Percentiles rank a stretch among this genome's conserved stretches.
Conservation (phyloP, 2,888 invertebrate genomes). For the Eucera pruinosa region DNA sequence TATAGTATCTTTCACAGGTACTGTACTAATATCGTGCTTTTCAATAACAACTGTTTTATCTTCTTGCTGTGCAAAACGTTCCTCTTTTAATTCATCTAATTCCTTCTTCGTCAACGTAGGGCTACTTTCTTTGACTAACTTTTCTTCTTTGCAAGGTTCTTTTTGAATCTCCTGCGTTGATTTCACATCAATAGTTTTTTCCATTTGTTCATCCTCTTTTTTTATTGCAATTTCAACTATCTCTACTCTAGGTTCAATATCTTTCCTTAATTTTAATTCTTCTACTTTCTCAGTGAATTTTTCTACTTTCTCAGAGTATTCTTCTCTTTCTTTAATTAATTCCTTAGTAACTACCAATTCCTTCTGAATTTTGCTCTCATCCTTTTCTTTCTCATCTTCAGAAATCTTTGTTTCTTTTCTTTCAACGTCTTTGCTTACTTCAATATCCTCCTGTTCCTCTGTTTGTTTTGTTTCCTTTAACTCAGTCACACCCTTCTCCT, state of each 20-base stretch:
- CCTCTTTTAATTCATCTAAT: background rate
- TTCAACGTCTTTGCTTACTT: background rate
- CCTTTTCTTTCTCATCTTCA: constrained; percentile 47
- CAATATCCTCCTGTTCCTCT: background rate
- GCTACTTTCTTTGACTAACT: background rate
- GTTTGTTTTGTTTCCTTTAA: constrained; percentile 8
- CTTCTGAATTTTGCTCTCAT: constrained; percentile 28
- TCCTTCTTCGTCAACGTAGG: background rate
- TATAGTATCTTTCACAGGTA: background rate
- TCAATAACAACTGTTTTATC: background rate
- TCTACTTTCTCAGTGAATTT: constrained; percentile 12
- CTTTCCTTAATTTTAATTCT: constrained; percentile 32
- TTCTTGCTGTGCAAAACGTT: background rate
- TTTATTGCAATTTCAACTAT: background rate
- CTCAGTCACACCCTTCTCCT: constrained; percentile 46
- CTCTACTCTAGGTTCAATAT: background rate
- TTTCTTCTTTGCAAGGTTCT: too few relatives aligned
- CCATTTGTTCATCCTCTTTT: background rate
- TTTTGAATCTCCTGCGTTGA: too few relatives aligned
- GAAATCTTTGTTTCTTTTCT: constrained; percentile 19
- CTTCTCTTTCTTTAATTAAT: constrained; percentile 38
- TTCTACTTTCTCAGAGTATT: background rate
- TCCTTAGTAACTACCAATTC: constrained; percentile 43
- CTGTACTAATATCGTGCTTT: background rate
- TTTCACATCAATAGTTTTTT: too few relatives aligned